Evolutionary conservation across 2,888 invertebrate genomes (phyloP).

Genomic region (Nephrotoma flavescens): DNA sequence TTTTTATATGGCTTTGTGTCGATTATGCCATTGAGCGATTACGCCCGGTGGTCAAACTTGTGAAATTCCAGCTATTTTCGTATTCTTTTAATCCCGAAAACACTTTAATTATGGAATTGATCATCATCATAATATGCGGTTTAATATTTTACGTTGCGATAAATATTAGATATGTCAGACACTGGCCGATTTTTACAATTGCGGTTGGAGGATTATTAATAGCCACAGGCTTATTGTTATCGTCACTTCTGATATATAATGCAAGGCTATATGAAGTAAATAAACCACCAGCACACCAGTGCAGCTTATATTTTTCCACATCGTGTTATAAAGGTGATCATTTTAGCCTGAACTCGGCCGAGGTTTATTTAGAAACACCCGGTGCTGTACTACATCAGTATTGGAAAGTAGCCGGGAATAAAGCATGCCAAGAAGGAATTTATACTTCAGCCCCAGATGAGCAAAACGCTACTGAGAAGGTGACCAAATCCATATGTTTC

Average conservation of each 20-base stretch:
- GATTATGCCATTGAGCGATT: not conserved
- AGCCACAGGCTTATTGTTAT: not conserved
- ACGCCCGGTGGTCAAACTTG: not conserved
- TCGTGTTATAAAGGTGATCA: not conserved
- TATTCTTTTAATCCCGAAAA: not conserved
- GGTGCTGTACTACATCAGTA: too few species aligned
- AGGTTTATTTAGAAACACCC: too few species aligned
- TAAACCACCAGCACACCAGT: not conserved
- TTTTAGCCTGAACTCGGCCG: not conserved
- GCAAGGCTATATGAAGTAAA: not conserved
- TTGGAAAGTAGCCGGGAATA: too few species aligned
- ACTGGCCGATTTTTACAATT: not conserved
- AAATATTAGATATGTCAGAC: not conserved
- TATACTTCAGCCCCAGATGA: too few species aligned
- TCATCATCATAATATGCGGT: not conserved
- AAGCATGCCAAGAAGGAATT: too few species aligned
- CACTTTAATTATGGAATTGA: not conserved
- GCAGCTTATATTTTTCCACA: not conserved
- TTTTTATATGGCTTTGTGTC: not conserved
- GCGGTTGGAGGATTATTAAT: not conserved
- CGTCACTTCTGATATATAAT: not conserved
- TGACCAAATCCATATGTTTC: too few species aligned
- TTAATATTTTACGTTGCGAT: not conserved
- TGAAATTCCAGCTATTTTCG: not conserved
- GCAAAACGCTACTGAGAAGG: too few species aligned